phyloP scores from a whole-genome alignment of 2,888 invertebrate species.

The Drosophila paucipuncta region DNA sequence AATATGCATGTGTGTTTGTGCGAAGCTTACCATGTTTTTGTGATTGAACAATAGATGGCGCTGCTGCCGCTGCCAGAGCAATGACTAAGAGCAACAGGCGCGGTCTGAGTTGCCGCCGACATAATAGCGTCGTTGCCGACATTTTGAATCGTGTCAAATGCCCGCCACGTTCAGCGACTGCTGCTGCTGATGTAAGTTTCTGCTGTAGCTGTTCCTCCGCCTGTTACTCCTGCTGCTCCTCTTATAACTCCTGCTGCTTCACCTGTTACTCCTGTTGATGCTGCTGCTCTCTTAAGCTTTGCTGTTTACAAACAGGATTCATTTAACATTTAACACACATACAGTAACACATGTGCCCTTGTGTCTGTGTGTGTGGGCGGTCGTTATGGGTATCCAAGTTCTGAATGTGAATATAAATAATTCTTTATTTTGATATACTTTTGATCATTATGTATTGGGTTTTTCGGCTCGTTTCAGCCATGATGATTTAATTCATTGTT shows the following conservation, averaged over 20 bases:
- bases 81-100: slow-evolving; percentile 20
- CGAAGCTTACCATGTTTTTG: slow-evolving; percentile 35
- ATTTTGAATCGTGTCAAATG: slow-evolving; percentile 1
- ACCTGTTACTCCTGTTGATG: neutral
- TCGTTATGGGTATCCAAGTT: slow-evolving; percentile 15
- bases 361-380: neutral
- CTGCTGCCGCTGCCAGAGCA: slow-evolving; percentile 11
- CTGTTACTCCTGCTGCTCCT: neutral
- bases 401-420: slow-evolving; percentile 22
- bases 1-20: neutral
- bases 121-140: neutral
- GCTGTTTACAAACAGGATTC: neutral
- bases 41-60: slow-evolving; percentile 11
- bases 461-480: neutral
- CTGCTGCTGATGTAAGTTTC: neutral
- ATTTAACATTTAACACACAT: slow-evolving; percentile 3
- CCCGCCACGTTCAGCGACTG: slow-evolving; percentile 2
- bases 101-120: neutral
- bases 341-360: neutral
- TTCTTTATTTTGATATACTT: neutral
- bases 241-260: neutral
- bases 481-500: neutral
- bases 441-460: neutral
- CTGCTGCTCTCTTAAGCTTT: neutral
- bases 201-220: neutral